These are phyloP conservation scores for Argyrosomus japonicus DNA, from an alignment of 2,113 vertebrate genomes.

Conservation along the genomic window DNA sequence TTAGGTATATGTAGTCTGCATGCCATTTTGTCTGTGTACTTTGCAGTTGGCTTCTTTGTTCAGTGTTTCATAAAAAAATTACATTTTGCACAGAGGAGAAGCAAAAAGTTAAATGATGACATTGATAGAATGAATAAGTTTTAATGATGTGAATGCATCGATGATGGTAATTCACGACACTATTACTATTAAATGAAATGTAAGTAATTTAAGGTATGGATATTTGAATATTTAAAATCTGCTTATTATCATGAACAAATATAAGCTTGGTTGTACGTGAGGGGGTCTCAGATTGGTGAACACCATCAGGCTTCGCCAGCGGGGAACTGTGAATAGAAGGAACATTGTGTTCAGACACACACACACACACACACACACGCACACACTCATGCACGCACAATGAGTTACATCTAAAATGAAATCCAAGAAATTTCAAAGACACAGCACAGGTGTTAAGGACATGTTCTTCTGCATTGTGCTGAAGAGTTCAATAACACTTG, in stretches of 20 bases:
- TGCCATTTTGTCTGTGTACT: slow-evolving; percentile 36
- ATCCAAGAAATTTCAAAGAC: slow-evolving; percentile 47
- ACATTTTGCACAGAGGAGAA: background rate
- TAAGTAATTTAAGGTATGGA: background rate
- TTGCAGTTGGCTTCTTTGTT: slow-evolving; percentile 3
- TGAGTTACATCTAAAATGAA: slow-evolving; percentile 59
- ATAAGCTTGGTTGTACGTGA: slow-evolving; percentile 58
- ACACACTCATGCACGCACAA: slow-evolving; percentile 29
- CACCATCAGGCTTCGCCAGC: slow-evolving; percentile 78
- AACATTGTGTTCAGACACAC: slow-evolving; percentile 85
- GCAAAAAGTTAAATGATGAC: background rate
- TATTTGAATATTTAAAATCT: background rate
- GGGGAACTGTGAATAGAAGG: slow-evolving; percentile 83
- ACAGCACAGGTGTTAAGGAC: slow-evolving; percentile 46
- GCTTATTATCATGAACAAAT: slow-evolving; percentile 29
- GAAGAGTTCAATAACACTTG: slow-evolving; percentile 24
- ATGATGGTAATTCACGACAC: background rate
- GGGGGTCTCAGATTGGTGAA: slow-evolving; percentile 75
- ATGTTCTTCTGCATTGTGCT: slow-evolving; percentile 48
- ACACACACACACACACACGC: slow-evolving; percentile 29
- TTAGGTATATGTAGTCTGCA: slow-evolving; percentile 39
- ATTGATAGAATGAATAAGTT: slow-evolving; percentile 11
- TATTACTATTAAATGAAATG: background rate
- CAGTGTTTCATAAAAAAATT: background rate
- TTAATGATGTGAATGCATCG: background rate